Evolutionary conservation across 2,113 vertebrate genomes (phyloP), one percentile per base, ranked within the genome.

Genomic region (Rattus rattus): DNA sequence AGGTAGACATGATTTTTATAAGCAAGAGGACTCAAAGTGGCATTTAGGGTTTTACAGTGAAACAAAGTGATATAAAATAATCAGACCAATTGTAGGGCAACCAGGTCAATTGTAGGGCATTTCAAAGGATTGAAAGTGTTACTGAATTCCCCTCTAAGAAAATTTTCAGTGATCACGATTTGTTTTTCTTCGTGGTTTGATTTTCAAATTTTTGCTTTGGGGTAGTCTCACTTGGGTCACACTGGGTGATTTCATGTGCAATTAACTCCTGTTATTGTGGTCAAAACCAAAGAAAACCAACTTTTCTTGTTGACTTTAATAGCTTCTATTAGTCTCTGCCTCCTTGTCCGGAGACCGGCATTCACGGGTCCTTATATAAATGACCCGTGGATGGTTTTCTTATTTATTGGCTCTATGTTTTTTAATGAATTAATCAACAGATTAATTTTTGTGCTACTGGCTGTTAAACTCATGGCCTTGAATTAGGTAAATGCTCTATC

Each of bases 11-110:
- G 22, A 8, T 84, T 95, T 93, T 75, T 80, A 24, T 69, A 79
- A 65, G 43, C 84, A 77, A 80, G 90, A 70, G 63, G 39, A 95
- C 67, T 92, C 59, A 26, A 43, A 52, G 39, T 94, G 88, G 56
- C 88, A 59, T 90, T 90, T 90, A 4, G 19, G 85, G 77, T 39
- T 93, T 80, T 93, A 47, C 6, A 84, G 63, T 75, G 36, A 79
- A 76, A 24, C 79, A 63, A 92, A 63, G 76, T 56, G 70, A 85
- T 77, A 33, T 59, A 89, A 79, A 91, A 36, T 52, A 86, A 49
- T 84, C 8, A 52, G 70, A 59, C 47, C 43, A n/a, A n/a, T n/a
- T n/a, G n/a, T n/a, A n/a, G n/a, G n/a, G n/a, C n/a, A n/a, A n/a
- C n/a, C n/a, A n/a, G 49, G 65, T 56, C 61, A 69, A 69, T 19